Evolutionary conservation across 2,113 vertebrate species (phyloP).

Genomic region (Sylvilagus bachmani): DNA sequence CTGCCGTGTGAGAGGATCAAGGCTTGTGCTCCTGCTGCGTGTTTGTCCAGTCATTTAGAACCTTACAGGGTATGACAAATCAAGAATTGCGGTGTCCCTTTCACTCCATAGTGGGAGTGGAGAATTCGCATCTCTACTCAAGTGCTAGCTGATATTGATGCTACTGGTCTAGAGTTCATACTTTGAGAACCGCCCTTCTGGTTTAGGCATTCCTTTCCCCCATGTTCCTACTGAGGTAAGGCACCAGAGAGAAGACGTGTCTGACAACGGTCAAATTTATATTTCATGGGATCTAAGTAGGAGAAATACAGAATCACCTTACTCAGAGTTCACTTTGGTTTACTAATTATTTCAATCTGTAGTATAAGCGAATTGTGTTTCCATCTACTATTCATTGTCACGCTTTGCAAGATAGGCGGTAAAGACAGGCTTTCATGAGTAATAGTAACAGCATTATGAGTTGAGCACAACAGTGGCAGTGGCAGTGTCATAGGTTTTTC

Average conservation of each 20-base stretch:
- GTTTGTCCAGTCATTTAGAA: background rate
- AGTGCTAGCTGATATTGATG: background rate
- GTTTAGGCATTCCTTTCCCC: background rate
- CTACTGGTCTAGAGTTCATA: background rate
- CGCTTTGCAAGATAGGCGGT: background rate
- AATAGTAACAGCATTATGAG: background rate
- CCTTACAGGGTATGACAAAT: background rate
- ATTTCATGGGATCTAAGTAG: background rate
- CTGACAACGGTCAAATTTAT: background rate
- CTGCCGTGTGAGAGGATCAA: too few relatives aligned
- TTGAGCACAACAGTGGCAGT: background rate
- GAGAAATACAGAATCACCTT: background rate
- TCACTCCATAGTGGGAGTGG: background rate
- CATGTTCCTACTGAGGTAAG: background rate
- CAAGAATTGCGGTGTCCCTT: fast-evolving
- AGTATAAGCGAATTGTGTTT: background rate
- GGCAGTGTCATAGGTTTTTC: background rate
- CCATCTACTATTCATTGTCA: background rate
- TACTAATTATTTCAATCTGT: background rate
- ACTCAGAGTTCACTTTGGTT: background rate
- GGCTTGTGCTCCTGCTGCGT: background rate
- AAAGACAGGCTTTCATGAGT: conserved; percentile 42
- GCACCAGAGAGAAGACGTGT: background rate
- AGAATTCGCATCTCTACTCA: background rate
- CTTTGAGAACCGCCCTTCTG: background rate